Conservation (phyloP, 1,140 invertebrate species). For the Zaprionus inermis region DNA sequence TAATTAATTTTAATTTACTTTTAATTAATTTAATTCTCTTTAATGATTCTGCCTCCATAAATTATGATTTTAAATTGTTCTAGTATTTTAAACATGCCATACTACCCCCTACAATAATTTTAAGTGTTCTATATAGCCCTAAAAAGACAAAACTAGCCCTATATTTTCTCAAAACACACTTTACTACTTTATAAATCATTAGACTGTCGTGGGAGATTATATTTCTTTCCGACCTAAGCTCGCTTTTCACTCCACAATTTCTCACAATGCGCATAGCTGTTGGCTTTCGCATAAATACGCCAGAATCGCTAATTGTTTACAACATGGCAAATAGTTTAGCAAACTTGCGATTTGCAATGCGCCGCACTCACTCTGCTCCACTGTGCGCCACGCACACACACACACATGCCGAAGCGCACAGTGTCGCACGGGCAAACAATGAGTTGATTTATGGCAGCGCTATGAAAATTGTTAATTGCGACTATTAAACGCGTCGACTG, state of each 20-base stretch:
- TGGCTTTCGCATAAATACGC: constrained; percentile 34
- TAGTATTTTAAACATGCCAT: too few relatives aligned
- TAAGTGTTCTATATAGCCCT: too few relatives aligned
- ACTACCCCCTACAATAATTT: too few relatives aligned
- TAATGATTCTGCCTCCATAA: too few relatives aligned
- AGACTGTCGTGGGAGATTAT: too few relatives aligned
- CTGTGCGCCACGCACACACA: constrained; percentile 11
- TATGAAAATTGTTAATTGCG: constrained; percentile 73
- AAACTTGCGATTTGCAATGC: constrained; percentile 22
- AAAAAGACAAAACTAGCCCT: too few relatives aligned
- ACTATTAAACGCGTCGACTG: constrained; percentile 17
- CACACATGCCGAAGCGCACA: not conserved
- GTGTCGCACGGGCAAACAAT: constrained; percentile 23
- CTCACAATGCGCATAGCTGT: not conserved
- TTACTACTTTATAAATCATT: too few relatives aligned
- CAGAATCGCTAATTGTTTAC: constrained; percentile 58
- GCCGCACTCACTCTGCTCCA: not conserved
- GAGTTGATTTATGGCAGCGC: constrained; percentile 61
- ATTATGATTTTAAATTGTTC: too few relatives aligned
- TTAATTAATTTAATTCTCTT: too few relatives aligned
- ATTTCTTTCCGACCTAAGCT: too few relatives aligned
- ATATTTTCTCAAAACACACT: too few relatives aligned
- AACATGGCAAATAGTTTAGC: constrained; percentile 56
- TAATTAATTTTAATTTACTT: too few relatives aligned
- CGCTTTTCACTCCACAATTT: not conserved